Evolutionary conservation across 2,113 vertebrate species (phyloP).

Genomic region (Zeus faber): DNA sequence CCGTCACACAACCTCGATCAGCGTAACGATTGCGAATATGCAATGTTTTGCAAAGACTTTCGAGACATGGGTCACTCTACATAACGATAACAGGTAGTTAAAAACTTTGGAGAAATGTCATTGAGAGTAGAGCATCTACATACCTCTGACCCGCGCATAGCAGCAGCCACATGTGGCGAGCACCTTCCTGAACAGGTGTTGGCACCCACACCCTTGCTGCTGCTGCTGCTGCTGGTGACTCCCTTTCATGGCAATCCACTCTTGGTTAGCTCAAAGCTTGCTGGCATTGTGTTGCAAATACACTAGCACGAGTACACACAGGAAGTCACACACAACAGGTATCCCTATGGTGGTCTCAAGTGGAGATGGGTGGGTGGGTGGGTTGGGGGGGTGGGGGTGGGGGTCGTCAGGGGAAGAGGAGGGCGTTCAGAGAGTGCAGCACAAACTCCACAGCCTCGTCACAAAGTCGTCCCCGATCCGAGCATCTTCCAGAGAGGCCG

Average conservation of each 20-base stretch:
- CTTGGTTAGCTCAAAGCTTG: conserved; percentile 51
- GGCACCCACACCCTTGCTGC: conserved; percentile 80
- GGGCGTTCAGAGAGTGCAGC: neutral
- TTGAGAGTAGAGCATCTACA: conserved; percentile 38
- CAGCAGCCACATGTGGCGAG: conserved; percentile 86
- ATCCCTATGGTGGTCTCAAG: neutral
- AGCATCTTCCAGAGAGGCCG: conserved; percentile 12
- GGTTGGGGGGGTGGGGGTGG: conserved; percentile 4
- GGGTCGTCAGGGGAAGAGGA: conserved; percentile 20
- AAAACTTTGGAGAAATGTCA: too few species aligned
- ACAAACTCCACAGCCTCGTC: conserved; percentile 21
- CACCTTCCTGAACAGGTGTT: conserved; percentile 85
- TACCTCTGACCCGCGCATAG: conserved; percentile 79
- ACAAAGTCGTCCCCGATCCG: conserved; percentile 6
- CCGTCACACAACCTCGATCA: too few species aligned
- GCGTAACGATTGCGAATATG: too few species aligned
- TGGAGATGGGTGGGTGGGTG: neutral
- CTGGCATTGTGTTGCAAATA: conserved; percentile 61
- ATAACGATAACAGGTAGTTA: too few species aligned
- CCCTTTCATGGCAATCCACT: conserved; percentile 79
- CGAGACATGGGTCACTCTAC: too few species aligned
- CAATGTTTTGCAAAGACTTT: too few species aligned
- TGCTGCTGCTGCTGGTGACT: conserved; percentile 76
- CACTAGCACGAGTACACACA: conserved; percentile 16
- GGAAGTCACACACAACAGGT: neutral